Conservation (phyloP, 1,140 invertebrate species). For the Chrysomallon squamiferum region DNA sequence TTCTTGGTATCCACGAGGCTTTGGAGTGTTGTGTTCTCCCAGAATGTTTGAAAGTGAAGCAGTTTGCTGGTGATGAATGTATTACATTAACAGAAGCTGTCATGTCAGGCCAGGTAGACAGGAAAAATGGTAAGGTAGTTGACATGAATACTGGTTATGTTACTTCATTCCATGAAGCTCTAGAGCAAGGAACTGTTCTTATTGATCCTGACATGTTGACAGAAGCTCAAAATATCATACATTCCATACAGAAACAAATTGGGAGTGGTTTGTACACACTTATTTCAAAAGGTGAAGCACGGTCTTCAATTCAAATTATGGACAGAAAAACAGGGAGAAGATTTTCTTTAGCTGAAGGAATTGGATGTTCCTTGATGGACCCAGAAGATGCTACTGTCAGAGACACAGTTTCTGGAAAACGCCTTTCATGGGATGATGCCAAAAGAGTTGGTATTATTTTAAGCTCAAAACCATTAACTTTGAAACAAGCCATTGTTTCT, state of each 20-base stretch:
- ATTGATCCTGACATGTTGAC: constrained; percentile 11
- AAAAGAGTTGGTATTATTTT: constrained; percentile 37
- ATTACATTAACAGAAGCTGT: constrained; percentile 42
- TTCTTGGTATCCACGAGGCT: constrained; percentile 77
- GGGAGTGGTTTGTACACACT: constrained; percentile 31
- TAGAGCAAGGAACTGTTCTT: constrained; percentile 39
- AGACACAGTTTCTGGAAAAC: constrained; percentile 47
- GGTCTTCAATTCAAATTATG: constrained; percentile 20
- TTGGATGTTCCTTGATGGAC: constrained; percentile 29
- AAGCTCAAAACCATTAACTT: constrained; percentile 24
- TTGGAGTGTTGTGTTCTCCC: constrained; percentile 75
- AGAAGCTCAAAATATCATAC: constrained; percentile 21
- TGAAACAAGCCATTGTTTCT: constrained; percentile 19
- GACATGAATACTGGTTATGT: constrained; percentile 69
- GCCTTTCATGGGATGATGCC: constrained; percentile 50
- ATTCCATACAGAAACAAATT: constrained; percentile 29
- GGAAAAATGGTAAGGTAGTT: constrained; percentile 77
- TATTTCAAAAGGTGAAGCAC: constrained; percentile 22
- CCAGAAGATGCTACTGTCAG: constrained; percentile 40
- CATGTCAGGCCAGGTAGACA: constrained; percentile 67
- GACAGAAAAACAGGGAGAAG: constrained; percentile 32
- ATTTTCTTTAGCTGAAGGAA: constrained; percentile 26
- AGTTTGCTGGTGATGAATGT: constrained; percentile 70
- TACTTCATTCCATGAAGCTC: constrained; percentile 39
- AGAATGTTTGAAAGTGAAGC: constrained; percentile 72